Base-by-base conservation (phyloP, 23 tunicate genomes). In the Halocynthia aurantium region DNA sequence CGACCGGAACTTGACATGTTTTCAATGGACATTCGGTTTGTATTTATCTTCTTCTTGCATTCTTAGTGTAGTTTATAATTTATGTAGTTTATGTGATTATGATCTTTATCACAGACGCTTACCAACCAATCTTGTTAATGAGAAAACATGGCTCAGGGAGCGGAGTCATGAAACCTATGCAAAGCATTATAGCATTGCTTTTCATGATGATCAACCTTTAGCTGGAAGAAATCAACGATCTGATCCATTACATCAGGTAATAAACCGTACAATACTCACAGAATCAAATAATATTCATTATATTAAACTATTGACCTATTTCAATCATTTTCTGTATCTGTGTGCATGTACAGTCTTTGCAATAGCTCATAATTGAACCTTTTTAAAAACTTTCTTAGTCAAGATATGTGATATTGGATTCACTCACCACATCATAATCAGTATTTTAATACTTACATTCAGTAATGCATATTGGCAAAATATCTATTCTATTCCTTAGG, bases 131-230 rank as follows among this genome's bases (percentile, higher is more conserved):
- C 53, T 88, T 61, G 84, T 75, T 17, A 78, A 64, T 19, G 86
- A 88, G 69, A 83, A 88, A 53, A 73, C 88, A 7, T 88, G 95
- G 95, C 81, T 88, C 40, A 78, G 57, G 7, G 88, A 83, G 70
- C 72, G 81, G 75, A 69, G 84, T 7, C 95, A 88, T 68, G 95
- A 88, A 67, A 67, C 67, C 2, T 88, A 88, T 66, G 84, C 88
- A 5, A 88, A 88, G 49, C 95, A 88, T 53, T 88, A 88, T 81
- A 77, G 84, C 67, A 83, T 83, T 49, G 88, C 88, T 12, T 88
- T 78, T 76, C 95, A 84, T 70, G 82, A 88, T 56, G 95, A 88
- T 54, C 95, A 88, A 57, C 95, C 95, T 9, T 78, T 88, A 17
- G 88, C 81, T 56, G 95, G 84, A 56, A 65, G 95, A 57, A 83